Base-by-base conservation (phyloP, 1,140 invertebrate species). In the Zaprionus kolodkinae region DNA sequence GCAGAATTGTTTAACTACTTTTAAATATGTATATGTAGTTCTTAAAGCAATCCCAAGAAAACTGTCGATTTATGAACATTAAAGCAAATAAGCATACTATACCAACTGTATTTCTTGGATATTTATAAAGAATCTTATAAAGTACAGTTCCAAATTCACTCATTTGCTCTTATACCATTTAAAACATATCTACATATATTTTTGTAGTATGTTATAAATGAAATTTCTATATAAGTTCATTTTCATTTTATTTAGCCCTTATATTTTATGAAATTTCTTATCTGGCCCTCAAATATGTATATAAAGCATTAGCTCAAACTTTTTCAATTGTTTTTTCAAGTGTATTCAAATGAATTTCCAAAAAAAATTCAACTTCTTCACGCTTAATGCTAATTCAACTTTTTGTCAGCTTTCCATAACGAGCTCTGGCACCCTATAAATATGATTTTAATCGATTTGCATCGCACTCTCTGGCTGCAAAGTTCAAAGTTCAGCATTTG, bases 401-500 rank as follows among this genome's bases (percentile, higher is more conserved):
- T 11, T 1, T 17, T 56, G 17, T 2, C 13, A 33, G 72, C 69
- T 73, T 81, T 72, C 13, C 10, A 13, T 50, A 61, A 27, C 50
- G 64, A 36, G 21, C 38, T 43, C 38, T 52, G 65, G 69, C 76
- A 70, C 36, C 67, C 57, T 66, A 88, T 84, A 88, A 87, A 89
- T 88, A 84, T 88, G 80, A 88, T 84, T 78, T 84, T 87, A 87
- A 88, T 87, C 83, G 83, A 87, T 87, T 88, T 79, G 72, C 63
- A 71, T 57, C 6, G 27, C 27, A 3, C 27, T 6, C 33, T 2
- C 33, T 7, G 12, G 2, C 12, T n/a, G 15, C 13, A 45, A 45
- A 43, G 7, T 6, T 9, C 3, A 50, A 50, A 50, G 11, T 73
- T 57, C 38, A 17, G 45, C 50, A 89, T 89, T 88, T 73, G 78